Evolutionary conservation across 1,140 invertebrate genomes (phyloP).

Genomic region (Linepithema humile): DNA sequence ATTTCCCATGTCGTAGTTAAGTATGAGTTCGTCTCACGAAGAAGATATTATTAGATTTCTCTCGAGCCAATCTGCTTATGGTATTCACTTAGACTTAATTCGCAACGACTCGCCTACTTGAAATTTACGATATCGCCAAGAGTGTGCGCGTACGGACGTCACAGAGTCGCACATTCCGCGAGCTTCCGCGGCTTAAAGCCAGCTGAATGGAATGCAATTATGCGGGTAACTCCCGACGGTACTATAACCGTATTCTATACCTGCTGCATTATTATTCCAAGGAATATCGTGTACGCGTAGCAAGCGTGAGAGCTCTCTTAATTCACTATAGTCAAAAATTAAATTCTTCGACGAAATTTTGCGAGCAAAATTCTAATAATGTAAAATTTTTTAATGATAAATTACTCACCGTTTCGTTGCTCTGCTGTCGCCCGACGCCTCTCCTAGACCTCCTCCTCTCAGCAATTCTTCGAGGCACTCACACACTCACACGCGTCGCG

Average conservation of each 20-base stretch:
- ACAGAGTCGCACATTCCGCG: constrained; percentile 36
- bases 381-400: too few species aligned
- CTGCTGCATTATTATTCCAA: constrained; percentile 47
- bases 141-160: constrained; percentile 26
- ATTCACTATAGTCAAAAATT: constrained; percentile 30
- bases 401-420: too few species aligned
- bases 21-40: neutral
- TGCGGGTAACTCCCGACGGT: constrained; percentile 54
- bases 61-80: constrained; percentile 26
- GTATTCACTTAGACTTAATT: constrained; percentile 40
- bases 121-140: constrained; percentile 34
- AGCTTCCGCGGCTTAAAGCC: constrained; percentile 45
- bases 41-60: constrained; percentile 26
- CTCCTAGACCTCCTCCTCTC: too few species aligned
- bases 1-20: neutral
- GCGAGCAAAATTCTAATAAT: neutral
- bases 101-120: constrained; percentile 18
- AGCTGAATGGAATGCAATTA: constrained; percentile 66
- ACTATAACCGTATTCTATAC: constrained; percentile 52
- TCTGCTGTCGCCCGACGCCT: too few species aligned
- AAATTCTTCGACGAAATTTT: constrained; percentile 24
- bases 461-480: too few species aligned
- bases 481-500: too few species aligned
- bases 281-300: constrained; percentile 19
- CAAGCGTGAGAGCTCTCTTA: constrained; percentile 1